phyloP scores from a whole-genome alignment of 2,113 vertebrate genomes.

The Dolichotis patagonum region DNA sequence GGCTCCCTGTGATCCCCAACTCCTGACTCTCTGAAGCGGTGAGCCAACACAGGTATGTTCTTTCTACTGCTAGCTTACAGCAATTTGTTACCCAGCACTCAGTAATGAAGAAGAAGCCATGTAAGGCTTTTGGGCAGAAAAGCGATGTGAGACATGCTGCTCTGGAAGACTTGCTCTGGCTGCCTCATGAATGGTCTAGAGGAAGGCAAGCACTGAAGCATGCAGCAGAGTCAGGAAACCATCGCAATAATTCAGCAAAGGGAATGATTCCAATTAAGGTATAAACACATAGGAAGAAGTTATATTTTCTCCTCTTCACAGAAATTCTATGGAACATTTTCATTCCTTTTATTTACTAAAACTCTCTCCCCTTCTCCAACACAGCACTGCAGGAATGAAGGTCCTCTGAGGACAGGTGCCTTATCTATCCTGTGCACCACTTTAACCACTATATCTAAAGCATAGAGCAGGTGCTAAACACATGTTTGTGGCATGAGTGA shows the following conservation, averaged over 20 bases:
- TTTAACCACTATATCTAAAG: not conserved
- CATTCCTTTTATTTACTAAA: not conserved
- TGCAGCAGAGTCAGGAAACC: not conserved
- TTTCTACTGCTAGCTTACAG: not conserved
- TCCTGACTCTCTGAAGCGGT: not conserved
- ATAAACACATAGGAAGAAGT: not conserved
- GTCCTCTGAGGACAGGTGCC: not conserved
- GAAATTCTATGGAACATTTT: not conserved
- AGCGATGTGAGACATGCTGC: not conserved
- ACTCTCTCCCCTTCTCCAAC: not conserved
- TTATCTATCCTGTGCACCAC: not conserved
- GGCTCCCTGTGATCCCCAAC: not conserved
- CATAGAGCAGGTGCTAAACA: not conserved
- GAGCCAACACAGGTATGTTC: not conserved
- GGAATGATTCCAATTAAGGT: not conserved
- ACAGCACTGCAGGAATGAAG: not conserved
- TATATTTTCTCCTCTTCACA: not conserved
- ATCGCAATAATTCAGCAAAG: not conserved
- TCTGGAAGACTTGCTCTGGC: not conserved
- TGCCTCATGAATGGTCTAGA: not conserved
- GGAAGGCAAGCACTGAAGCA: not conserved
- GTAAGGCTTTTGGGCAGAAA: not conserved
- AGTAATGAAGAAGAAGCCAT: not conserved
- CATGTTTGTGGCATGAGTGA: not conserved
- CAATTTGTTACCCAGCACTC: not conserved